phyloP scores from a whole-genome alignment of 2,888 invertebrate species.

The Atethmia centrago region DNA sequence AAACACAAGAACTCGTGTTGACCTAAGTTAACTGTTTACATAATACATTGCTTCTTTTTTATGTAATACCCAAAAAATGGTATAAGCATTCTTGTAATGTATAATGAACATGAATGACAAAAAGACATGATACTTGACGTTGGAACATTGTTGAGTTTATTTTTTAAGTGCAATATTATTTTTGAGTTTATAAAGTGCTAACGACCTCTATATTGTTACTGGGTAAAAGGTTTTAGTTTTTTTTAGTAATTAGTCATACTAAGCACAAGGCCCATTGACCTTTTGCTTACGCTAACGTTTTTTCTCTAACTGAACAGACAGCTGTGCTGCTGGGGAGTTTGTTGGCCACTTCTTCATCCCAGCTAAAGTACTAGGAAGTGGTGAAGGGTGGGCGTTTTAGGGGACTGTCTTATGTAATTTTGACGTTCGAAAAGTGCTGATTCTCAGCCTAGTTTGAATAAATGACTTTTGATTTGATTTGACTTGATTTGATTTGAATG shows the following conservation, averaged over 20 bases:
- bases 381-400: too few species aligned
- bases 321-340: too few species aligned
- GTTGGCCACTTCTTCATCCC: too few species aligned
- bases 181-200: constrained; percentile 20
- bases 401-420: too few species aligned
- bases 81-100: constrained; percentile 18
- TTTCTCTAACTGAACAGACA: not conserved
- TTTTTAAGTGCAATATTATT: constrained; percentile 10
- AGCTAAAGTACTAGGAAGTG: too few species aligned
- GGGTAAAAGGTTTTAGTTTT: constrained; percentile 18
- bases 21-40: constrained; percentile 1
- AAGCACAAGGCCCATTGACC: not conserved
- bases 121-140: not conserved
- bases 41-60: constrained; percentile 34
- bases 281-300: not conserved
- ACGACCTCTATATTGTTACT: constrained; percentile 21
- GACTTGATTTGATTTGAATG: too few species aligned
- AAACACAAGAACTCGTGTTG: constrained; percentile 36
- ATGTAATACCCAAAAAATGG: not conserved
- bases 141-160: constrained; percentile 23
- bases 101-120: constrained; percentile 1
- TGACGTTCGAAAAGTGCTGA: too few species aligned
- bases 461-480: too few species aligned
- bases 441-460: too few species aligned
- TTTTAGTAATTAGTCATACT: constrained; percentile 13